Base-by-base conservation (phyloP, 2,888 invertebrate species). In the Osmoderma eremita region DNA sequence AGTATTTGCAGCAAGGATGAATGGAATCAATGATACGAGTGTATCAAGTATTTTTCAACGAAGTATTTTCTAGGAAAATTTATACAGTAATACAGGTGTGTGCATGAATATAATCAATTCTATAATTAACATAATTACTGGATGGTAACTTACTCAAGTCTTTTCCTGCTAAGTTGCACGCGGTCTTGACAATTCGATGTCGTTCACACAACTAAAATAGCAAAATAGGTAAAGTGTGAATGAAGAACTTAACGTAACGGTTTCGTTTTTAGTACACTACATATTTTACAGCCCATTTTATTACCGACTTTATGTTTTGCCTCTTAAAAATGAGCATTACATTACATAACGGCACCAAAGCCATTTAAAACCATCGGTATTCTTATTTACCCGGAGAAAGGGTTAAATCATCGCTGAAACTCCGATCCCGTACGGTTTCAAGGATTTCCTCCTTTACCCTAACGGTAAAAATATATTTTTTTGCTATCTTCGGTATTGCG, bases 301-400 rank as follows among this genome's bases (percentile, higher is more conserved):
- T 76, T 74, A 73, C 75, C 77, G 65, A 67, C 65, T 64, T 77
- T 78, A 77, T 80, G 80, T 81, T 81, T 80, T 80, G 78, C 41
- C 78, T 76, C 76, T 78, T 77, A 79, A 79, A 77, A 80, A 79
- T 78, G 77, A 76, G 79, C 80, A 79, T 78, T 79, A 78, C 77
- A 78, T 79, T 78, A 73, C 77, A 62, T 70, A 70, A 70, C 70
- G 70, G 70, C 45, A 62, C 67, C 51, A 38, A 54, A 65, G 30
- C 48, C 51, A 50, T 67, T 62, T 62, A 62, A 42, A 50, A 61
- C 41, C 36, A 51, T 53, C 42, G 45, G 58, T 8, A 30, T 61
- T 30, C 45, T 8, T 30, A 56, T n/a, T n/a, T n/a, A n/a, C 30
- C 17, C 13, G 12, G 22, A 12, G 36, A 22, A 58, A 61, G 58